Evolutionary conservation across 2,888 invertebrate genomes (phyloP).

Genomic region (Cecidostiba fungosa): DNA sequence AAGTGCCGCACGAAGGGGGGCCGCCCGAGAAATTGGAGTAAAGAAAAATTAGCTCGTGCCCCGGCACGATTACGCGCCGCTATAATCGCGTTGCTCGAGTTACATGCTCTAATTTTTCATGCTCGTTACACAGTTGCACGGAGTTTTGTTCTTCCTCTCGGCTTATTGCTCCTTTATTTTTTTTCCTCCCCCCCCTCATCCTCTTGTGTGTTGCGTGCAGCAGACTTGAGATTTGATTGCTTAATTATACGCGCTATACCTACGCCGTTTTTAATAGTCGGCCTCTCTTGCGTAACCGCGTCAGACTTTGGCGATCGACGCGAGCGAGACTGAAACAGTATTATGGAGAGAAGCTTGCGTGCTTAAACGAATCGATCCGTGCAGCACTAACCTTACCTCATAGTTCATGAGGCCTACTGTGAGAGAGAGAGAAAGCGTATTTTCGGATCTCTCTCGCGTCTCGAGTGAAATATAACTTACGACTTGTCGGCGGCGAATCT

Average conservation of each 20-base stretch:
- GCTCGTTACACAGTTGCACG: not conserved
- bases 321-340: not conserved
- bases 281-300: not conserved
- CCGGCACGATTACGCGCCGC: slow-evolving; percentile 36
- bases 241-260: not conserved
- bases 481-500: slow-evolving; percentile 51
- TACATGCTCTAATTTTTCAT: slow-evolving; percentile 59
- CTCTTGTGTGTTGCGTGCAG: not conserved
- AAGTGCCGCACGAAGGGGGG: not conserved
- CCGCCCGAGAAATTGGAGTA: not conserved
- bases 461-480: slow-evolving; percentile 54
- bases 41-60: slow-evolving; percentile 40
- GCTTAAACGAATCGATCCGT: slow-evolving; percentile 32
- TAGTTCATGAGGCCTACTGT: not conserved
- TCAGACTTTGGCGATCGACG: slow-evolving; percentile 4
- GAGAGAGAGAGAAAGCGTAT: slow-evolving; percentile 10
- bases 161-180: not conserved
- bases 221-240: not conserved
- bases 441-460: slow-evolving; percentile 4
- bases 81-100: slow-evolving; percentile 14
- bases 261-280: not conserved
- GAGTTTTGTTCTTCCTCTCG: not conserved
- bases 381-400: slow-evolving; percentile 1
- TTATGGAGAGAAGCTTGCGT: not conserved
- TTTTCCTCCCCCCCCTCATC: not conserved